Evolutionary conservation across 2,113 vertebrate genomes (phyloP), one percentile per base, ranked within the genome.

Genomic region (Argyrosomus japonicus): DNA sequence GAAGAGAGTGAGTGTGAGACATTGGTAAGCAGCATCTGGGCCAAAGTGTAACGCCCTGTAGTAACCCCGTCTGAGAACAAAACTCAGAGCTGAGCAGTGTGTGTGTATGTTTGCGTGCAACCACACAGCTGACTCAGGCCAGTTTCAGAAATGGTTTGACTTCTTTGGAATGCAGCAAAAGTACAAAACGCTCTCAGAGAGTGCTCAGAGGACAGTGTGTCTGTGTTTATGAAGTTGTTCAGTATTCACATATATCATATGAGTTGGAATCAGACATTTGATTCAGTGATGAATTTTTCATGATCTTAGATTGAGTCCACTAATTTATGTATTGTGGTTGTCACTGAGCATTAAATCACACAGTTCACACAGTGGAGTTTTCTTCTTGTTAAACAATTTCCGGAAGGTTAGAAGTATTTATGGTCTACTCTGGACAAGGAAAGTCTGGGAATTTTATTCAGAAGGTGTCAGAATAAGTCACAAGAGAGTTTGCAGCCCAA

Each of bases 21-120:
- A 75, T 12, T 63, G 25, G 2, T 3, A 3, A 6, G 40, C 25
- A 68, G 81, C 40, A 88, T 82, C 29, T 92, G 36, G 88, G 68
- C 19, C 32, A 89, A 89, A 91, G 92, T 81, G 57, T 63, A 92
- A 88, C 14, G 77, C 21, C 91, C 91, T 78, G 5, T 9, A 92
- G 83, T 93, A 90, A 94, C 93, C 91, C 64, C 9, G 5, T 36
- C 58, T 40, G 75, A 86, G 60, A 53, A 64, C 60, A 29, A 53
- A 75, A 32, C 9, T 19, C 10, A 32, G 45, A 68, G 68, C 43
- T 77, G 21, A 61, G 18, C 9, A 61, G 58, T 65, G 68, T 6
- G 57, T 23, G 51, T 69, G 68, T 64, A 50, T 62, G 77, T 15
- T 65, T 29, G 67, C 7, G 11, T 45, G 56, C 19, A 43, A 62